Conservation (phyloP, 35 echinoderm and acorn worm species). For the Amphiura filiformis region DNA sequence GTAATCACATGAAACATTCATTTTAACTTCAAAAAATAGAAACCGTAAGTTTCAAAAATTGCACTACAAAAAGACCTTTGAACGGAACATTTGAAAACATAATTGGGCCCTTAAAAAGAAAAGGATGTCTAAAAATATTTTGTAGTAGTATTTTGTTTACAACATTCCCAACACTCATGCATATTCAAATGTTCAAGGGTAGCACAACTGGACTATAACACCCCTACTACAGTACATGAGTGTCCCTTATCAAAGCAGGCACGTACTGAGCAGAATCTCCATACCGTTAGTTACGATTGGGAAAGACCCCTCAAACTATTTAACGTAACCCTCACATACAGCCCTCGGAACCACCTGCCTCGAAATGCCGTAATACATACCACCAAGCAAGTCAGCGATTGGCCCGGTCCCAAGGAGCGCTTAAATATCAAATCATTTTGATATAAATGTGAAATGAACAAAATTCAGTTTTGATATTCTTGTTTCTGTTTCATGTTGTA, state of each 20-base stretch:
- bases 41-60: too few species aligned
- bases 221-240: background rate
- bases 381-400: background rate
- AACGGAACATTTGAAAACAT: too few species aligned
- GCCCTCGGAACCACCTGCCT: background rate
- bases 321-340: background rate
- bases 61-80: too few species aligned
- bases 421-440: slow-evolving; percentile 12
- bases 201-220: background rate
- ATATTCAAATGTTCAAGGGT: background rate
- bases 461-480: slow-evolving; percentile 6
- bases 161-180: background rate
- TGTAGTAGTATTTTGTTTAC: background rate
- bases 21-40: too few species aligned
- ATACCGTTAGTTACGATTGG: background rate
- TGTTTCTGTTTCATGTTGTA: slow-evolving; percentile 4
- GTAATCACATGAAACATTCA: too few species aligned
- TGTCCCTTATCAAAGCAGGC: background rate
- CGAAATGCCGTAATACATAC: slow-evolving; percentile 1
- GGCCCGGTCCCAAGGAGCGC: background rate
- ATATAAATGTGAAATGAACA: slow-evolving; percentile 3
- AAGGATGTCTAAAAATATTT: too few species aligned
- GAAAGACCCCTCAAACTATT: background rate
- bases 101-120: too few species aligned
- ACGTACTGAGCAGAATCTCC: background rate